Evolutionary conservation across 2,113 vertebrate species (phyloP).

Genomic region (Greenwoodochromis staneri): DNA sequence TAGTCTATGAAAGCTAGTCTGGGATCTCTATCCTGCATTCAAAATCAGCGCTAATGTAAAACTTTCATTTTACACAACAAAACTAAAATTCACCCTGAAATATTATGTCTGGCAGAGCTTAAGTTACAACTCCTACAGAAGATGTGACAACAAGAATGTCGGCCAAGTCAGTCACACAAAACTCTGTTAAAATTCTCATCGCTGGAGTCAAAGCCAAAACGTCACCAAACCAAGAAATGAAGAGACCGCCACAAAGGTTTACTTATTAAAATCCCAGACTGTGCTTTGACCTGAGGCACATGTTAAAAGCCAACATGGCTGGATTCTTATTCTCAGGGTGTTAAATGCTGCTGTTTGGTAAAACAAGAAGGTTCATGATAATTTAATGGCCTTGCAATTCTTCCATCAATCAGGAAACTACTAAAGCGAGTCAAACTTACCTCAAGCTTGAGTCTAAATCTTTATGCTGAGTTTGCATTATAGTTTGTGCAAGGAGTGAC

Average conservation of each 20-base stretch:
- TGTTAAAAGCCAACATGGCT: not conserved
- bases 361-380: not conserved
- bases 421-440: not conserved
- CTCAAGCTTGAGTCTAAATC: not conserved
- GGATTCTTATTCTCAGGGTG: not conserved
- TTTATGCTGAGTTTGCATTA: not conserved
- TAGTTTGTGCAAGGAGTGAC: not conserved
- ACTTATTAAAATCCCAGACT: accelerated
- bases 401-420: not conserved
- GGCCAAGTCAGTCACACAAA: not conserved
- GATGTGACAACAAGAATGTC: not conserved
- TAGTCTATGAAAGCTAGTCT: not conserved
- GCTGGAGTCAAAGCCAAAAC: not conserved
- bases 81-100: accelerated
- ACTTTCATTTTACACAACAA: not conserved
- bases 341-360: not conserved
- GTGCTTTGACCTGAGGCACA: not conserved
- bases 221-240: not conserved
- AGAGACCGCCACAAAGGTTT: not conserved
- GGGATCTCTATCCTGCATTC: not conserved
- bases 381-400: not conserved
- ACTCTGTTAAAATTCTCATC: not conserved
- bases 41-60: not conserved
- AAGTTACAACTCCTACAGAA: not conserved
- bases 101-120: not conserved